Evolutionary conservation across 2,888 invertebrate genomes (phyloP).

Genomic region (Leptura quadrifasciata): DNA sequence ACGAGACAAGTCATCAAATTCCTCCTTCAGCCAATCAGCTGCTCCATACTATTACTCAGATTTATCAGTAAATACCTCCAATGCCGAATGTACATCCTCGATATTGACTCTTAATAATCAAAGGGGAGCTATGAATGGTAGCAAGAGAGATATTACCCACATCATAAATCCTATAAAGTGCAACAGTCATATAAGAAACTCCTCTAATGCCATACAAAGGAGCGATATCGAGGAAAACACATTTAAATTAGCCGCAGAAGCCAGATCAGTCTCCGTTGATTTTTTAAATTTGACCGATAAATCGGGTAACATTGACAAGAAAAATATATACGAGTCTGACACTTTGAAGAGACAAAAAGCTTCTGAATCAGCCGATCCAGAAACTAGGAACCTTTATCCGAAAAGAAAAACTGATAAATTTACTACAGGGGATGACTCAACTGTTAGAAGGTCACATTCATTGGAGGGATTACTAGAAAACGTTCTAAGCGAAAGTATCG

Average conservation of each 20-base stretch:
- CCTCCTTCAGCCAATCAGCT: conserved; percentile 73
- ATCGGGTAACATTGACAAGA: conserved; percentile 79
- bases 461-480: conserved; percentile 78
- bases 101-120: conserved; percentile 81
- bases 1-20: conserved; percentile 30
- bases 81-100: conserved; percentile 64
- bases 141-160: conserved; percentile 82
- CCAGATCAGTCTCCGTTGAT: conserved; percentile 80
- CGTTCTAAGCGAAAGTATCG: conserved; percentile 68
- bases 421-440: conserved; percentile 57
- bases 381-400: conserved; percentile 73
- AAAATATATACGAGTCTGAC: conserved; percentile 84
- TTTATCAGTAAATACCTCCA: conserved; percentile 73
- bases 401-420: conserved; percentile 67
- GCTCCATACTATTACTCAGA: conserved; percentile 94
- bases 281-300: conserved; percentile 82
- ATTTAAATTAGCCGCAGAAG: conserved; percentile 77
- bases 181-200: conserved; percentile 55
- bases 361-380: conserved; percentile 75
- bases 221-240: conserved; percentile 67
- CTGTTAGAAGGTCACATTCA: conserved; percentile 76
- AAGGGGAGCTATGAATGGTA: conserved; percentile 78
- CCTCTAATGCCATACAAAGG: conserved; percentile 47
- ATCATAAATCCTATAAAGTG: conserved; percentile 83
- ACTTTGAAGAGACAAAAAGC: conserved; percentile 78